Evolutionary conservation across 2,797 vertebrate species (phyloP).

Genomic region (Natrix natrix): DNA sequence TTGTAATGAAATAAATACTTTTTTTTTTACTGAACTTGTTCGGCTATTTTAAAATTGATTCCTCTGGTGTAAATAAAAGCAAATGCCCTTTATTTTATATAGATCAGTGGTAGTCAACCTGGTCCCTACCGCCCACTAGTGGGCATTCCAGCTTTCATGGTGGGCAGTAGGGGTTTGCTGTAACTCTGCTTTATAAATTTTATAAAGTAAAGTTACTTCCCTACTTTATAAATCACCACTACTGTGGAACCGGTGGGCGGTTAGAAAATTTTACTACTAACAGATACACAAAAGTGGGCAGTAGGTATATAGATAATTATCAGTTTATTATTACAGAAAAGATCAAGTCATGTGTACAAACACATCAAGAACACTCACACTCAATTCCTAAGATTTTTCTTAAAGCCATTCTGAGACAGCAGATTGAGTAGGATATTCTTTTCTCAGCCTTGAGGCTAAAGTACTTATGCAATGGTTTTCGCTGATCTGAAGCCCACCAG

Average conservation of each 20-base stretch:
- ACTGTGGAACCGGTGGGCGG: too few relatives aligned
- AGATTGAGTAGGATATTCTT: neutral
- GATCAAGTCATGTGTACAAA: neutral
- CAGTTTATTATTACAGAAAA: neutral
- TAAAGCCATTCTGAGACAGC: neutral
- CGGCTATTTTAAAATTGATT: neutral
- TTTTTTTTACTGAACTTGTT: neutral
- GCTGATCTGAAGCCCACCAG: neutral
- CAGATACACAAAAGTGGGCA: too few relatives aligned
- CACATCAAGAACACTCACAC: neutral
- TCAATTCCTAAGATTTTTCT: neutral
- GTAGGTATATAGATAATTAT: neutral
- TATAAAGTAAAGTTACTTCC: too few relatives aligned
- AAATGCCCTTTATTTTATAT: neutral
- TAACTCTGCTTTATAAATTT: too few relatives aligned
- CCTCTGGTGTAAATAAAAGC: neutral
- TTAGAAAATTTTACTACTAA: too few relatives aligned
- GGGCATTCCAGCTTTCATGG: too few relatives aligned
- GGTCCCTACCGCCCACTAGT: too few relatives aligned
- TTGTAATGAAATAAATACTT: neutral
- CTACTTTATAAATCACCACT: too few relatives aligned
- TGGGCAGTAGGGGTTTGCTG: too few relatives aligned
- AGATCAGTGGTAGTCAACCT: too few relatives aligned
- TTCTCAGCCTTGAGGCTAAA: neutral
- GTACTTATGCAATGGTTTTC: neutral